Base-by-base conservation (phyloP, 2,797 vertebrate species). In the Triplophysa bombifrons region DNA sequence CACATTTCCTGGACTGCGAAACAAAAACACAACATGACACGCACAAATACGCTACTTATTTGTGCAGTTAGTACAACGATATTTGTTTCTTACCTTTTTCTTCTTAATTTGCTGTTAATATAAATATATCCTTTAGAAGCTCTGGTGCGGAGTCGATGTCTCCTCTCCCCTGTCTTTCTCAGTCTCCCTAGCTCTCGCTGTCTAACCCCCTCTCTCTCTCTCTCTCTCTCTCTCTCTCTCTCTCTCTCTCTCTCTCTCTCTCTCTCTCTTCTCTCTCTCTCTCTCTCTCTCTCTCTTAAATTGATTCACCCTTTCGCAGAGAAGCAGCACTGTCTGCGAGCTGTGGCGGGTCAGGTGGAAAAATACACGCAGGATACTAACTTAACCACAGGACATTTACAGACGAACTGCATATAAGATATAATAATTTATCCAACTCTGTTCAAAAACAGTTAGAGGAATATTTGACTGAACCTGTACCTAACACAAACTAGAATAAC, bases 291-390 rank as follows among this genome's bases (percentile, higher is more conserved):
- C 75, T 68, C 27, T 63, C 58, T 46, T 61, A 77, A 87, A 90
- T 91, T 91, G 90, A 91, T 92, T 90, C 91, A 89, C 87, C 88
- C 88, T 87, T 85, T 89, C 84, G 78, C 85, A 76, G 70, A 72
- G 84, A 72, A 77, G 79, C 76, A 81, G 69, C 78, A 86, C 88
- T 86, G 88, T 88, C 87, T 64, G 82, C 56, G 51, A 73, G 70
- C 68, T 71, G 69, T 58, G 63, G 48, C 10, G 38, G 79, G 82
- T 90, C 89, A 90, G 88, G 90, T 90, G 90, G 88, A 90, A 89
- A 88, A 76, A 90, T 70, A 83, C 86, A 81, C 50, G 60, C 46
- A 76, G 46, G n/a, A 72, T 48, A 68, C 12, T 64, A 80, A 46
- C 60, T 78, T 78, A 38, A 73, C 46, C 55, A 73, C 14, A 69